Conservation (phyloP, 2,113 vertebrate species). For the Rhagologus leucostigma region DNA sequence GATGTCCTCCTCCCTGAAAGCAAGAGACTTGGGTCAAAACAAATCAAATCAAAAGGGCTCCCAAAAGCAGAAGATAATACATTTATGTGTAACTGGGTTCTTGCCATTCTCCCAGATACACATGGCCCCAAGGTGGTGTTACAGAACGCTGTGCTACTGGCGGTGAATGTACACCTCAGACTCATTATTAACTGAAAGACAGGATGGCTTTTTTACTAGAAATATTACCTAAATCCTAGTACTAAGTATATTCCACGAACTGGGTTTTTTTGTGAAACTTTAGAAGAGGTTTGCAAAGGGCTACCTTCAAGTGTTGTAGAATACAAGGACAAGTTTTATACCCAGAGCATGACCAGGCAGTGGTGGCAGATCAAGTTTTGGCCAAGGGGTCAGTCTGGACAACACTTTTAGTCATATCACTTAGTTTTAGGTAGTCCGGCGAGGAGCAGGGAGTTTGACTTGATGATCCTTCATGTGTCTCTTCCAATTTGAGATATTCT, state of each 20-base stretch:
- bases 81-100: neutral
- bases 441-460: neutral
- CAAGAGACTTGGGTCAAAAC: neutral
- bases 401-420: neutral
- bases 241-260: neutral
- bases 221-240: neutral
- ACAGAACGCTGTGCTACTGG: neutral
- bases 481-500: neutral
- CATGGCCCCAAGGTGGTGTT: neutral
- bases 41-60: neutral
- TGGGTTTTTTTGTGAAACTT: neutral
- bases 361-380: neutral
- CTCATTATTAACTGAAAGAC: neutral
- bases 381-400: neutral
- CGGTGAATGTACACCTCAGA: neutral
- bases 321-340: neutral
- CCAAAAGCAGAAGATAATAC: neutral
- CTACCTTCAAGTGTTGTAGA: neutral
- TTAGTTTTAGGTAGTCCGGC: neutral
- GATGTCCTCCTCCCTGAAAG: constrained; percentile 79
- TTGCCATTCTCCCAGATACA: neutral
- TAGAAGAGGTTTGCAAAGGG: neutral
- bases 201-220: neutral
- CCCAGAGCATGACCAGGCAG: neutral
- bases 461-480: neutral